Conservation (phyloP, 23 tunicate species). For the Phallusia fumigata region DNA sequence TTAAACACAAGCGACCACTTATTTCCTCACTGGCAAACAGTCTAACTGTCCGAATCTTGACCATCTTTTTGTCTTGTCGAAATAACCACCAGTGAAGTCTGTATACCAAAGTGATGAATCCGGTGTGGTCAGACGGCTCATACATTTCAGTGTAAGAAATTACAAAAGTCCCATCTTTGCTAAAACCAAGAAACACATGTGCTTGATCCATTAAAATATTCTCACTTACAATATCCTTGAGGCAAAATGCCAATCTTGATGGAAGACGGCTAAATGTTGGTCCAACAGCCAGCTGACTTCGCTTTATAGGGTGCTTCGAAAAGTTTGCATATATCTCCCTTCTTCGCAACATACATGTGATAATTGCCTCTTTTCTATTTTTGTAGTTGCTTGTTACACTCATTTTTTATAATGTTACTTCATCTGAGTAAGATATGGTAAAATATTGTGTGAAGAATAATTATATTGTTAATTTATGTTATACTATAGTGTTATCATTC, state of each 20-base stretch:
- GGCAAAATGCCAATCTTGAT: constrained; percentile 48
- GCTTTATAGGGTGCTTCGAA: background rate
- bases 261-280: constrained; percentile 40
- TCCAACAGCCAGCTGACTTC: background rate
- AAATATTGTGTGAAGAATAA: too few species aligned
- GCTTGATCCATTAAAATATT: constrained; percentile 62
- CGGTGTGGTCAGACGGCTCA: constrained; percentile 54
- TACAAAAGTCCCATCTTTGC: constrained; percentile 57
- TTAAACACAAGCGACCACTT: constrained; percentile 14
- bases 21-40: constrained; percentile 91
- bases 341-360: background rate
- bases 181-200: constrained; percentile 88
- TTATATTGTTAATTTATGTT: too few species aligned
- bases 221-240: constrained; percentile 51
- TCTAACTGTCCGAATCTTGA: constrained; percentile 36
- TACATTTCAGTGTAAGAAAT: constrained; percentile 82
- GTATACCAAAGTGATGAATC: constrained; percentile 44
- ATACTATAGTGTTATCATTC: too few species aligned
- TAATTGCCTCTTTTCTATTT: background rate
- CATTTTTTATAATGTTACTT: too few species aligned
- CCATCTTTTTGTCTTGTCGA: constrained; percentile 29
- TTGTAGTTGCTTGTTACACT: too few species aligned
- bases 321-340: background rate
- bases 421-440: too few species aligned
- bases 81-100: constrained; percentile 92